A percentile compares a stretch with the other conserved stretches of the same genome.
Conservation (phyloP, 2,888 invertebrate species). For the Cryptocheilus praepositus region DNA sequence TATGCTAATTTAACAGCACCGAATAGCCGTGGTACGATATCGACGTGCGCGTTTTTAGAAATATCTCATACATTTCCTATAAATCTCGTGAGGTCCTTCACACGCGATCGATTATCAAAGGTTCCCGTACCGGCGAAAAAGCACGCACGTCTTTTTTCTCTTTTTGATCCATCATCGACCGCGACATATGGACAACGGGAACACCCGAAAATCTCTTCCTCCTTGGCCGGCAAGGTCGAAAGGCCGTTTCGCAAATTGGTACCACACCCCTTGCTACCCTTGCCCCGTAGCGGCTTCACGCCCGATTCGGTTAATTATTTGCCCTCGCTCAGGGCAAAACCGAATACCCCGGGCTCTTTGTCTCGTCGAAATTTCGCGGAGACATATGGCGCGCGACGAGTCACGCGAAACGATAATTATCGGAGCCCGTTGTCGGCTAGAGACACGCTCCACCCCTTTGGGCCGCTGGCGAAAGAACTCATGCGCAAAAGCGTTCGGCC, state of each 20-base stretch:
- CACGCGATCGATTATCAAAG: too few relatives aligned
- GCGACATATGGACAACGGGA: slow-evolving; percentile 57
- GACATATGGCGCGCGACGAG: slow-evolving; percentile 52
- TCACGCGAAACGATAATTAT: slow-evolving; percentile 48
- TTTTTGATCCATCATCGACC: slow-evolving; percentile 11
- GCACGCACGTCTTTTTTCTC: neutral
- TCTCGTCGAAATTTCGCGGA: slow-evolving; percentile 28
- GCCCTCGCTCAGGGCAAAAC: neutral
- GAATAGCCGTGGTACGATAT: too few relatives aligned
- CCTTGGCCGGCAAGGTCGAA: slow-evolving; percentile 12
- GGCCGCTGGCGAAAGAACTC: slow-evolving; percentile 4
- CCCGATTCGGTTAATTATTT: slow-evolving; percentile 62
- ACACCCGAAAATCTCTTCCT: slow-evolving; percentile 5
- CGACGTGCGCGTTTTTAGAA: too few relatives aligned
- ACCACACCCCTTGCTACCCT: slow-evolving; percentile 64
- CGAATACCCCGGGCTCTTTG: slow-evolving; percentile 15
- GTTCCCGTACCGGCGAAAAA: neutral
- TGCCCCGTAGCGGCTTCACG: slow-evolving; percentile 58
- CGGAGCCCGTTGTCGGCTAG: slow-evolving; percentile 16
- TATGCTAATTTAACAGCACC: too few relatives aligned
- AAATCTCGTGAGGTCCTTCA: too few relatives aligned
- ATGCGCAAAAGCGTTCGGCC: slow-evolving; percentile 28
- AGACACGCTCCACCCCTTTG: slow-evolving; percentile 50
- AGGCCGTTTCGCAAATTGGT: slow-evolving; percentile 65
- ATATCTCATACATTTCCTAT: too few relatives aligned